Evolutionary conservation across 2,797 vertebrate genomes (phyloP).

Genomic region (Arnoldichthys spilopterus): DNA sequence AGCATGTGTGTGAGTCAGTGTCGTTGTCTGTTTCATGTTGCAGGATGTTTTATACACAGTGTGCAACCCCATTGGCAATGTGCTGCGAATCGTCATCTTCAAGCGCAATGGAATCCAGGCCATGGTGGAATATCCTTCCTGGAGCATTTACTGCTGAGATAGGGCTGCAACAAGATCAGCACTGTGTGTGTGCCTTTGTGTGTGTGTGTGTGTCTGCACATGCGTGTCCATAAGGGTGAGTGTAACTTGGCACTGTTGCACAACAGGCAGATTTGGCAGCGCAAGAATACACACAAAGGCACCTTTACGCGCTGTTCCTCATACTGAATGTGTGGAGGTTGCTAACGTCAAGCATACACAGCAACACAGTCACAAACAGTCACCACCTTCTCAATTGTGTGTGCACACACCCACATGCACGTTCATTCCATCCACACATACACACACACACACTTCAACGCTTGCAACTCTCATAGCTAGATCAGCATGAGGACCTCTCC

Average conservation of each 20-base stretch:
- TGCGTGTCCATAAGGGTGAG: not conserved
- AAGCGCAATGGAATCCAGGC: slow-evolving; percentile 98
- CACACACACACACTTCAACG: too few relatives aligned
- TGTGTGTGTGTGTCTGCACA: not conserved
- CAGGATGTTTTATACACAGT: slow-evolving; percentile 96
- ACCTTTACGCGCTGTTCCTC: not conserved
- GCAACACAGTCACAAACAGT: not conserved
- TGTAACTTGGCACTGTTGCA: not conserved
- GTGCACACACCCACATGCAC: not conserved
- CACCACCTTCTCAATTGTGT: too few relatives aligned
- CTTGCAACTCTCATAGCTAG: not conserved
- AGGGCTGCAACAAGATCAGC: slow-evolving; percentile 4
- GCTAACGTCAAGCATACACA: not conserved
- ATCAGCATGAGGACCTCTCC: slow-evolving; percentile 15
- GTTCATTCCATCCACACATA: not conserved
- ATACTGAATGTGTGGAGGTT: not conserved
- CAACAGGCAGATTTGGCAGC: not conserved
- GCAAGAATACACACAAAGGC: not conserved
- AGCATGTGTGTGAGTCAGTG: not conserved
- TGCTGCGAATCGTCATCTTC: slow-evolving; percentile 96
- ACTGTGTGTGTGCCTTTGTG: slow-evolving; percentile 28
- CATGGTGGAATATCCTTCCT: slow-evolving; percentile 98
- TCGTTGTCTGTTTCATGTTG: slow-evolving; percentile 21
- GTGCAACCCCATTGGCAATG: slow-evolving; percentile 95
- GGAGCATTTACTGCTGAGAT: slow-evolving; percentile 15